A percentile compares a stretch with the other conserved stretches of the same genome.
Conservation (phyloP, 1,140 invertebrate species). For the Drosophila lowei region DNA sequence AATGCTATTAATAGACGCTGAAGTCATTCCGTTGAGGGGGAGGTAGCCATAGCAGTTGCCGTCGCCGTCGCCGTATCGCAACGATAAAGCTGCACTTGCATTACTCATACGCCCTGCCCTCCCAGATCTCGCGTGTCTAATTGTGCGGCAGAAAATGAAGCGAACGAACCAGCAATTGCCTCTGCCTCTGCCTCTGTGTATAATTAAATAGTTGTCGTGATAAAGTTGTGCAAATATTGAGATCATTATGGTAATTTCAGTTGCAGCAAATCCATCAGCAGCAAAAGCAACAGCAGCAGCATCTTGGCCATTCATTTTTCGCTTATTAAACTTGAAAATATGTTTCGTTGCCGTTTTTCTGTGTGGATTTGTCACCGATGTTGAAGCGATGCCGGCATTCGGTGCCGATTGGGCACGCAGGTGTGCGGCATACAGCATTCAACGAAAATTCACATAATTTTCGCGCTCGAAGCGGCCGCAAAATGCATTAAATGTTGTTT, state of each 20-base stretch:
- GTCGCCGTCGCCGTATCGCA: conserved; percentile 3
- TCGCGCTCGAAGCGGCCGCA: conserved; percentile 66
- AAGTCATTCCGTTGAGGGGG: conserved; percentile 43
- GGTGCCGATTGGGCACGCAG: conserved; percentile 67
- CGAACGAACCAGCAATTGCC: conserved; percentile 24
- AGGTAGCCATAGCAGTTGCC: not conserved
- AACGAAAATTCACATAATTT: conserved; percentile 71
- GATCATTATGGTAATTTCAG: conserved; percentile 77
- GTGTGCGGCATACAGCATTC: conserved; percentile 57
- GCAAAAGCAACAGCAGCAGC: conserved; percentile 13
- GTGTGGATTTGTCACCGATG: conserved; percentile 63
- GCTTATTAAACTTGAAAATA: conserved; percentile 69
- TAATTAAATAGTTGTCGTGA: conserved; percentile 78
- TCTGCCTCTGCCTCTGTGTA: conserved; percentile 36
- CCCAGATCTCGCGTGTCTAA: conserved; percentile 73
- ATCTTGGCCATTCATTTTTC: conserved; percentile 64
- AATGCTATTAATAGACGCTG: conserved; percentile 69
- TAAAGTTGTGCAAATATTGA: conserved; percentile 80
- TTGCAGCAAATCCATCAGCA: conserved; percentile 46
- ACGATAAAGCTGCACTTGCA: conserved; percentile 56
- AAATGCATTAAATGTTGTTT: conserved; percentile 73
- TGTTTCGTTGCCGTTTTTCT: conserved; percentile 12
- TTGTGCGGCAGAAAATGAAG: conserved; percentile 48
- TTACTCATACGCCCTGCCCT: conserved; percentile 77
- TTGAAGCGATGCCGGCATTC: conserved; percentile 31